Evolutionary conservation across 2,888 invertebrate species (phyloP).

Genomic region (Leptopilina syphax): DNA sequence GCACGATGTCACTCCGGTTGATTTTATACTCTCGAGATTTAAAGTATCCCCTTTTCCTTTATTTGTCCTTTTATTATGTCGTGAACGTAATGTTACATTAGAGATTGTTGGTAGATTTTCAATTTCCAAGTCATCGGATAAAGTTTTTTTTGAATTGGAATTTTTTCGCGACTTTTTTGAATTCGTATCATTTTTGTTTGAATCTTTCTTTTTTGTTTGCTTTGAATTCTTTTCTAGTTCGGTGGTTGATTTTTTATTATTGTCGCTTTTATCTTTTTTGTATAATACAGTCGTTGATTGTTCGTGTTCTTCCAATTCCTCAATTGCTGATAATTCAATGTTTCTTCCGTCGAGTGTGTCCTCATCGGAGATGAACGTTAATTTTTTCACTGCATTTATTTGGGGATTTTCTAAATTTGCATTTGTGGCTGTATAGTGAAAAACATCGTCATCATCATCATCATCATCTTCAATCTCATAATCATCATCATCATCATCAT

Average conservation of each 20-base stretch:
- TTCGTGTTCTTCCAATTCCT: constrained; percentile 3
- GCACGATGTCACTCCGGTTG: constrained; percentile 9
- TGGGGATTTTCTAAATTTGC: neutral
- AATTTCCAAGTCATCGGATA: neutral
- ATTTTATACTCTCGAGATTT: neutral
- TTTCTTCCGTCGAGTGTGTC: neutral
- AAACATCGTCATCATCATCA: neutral
- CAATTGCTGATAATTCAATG: neutral
- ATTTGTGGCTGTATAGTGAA: constrained; percentile 8
- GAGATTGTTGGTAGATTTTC: no score
- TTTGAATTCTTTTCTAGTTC: neutral
- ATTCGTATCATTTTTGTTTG: neutral
- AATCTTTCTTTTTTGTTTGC: neutral
- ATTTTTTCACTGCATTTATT: constrained; percentile 20
- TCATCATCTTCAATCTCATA: no score
- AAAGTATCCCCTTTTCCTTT: neutral
- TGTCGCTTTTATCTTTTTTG: neutral
- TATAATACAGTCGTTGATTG: neutral
- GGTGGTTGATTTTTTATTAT: neutral
- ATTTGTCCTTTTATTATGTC: no score
- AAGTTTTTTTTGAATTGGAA: neutral
- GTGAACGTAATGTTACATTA: no score
- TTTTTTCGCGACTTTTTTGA: neutral
- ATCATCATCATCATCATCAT: no score
- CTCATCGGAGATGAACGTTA: constrained; percentile 13